These are phyloP conservation scores for Brachionus angularis DNA, from an alignment of 1,140 invertebrate species.

Conservation along the genomic window DNA sequence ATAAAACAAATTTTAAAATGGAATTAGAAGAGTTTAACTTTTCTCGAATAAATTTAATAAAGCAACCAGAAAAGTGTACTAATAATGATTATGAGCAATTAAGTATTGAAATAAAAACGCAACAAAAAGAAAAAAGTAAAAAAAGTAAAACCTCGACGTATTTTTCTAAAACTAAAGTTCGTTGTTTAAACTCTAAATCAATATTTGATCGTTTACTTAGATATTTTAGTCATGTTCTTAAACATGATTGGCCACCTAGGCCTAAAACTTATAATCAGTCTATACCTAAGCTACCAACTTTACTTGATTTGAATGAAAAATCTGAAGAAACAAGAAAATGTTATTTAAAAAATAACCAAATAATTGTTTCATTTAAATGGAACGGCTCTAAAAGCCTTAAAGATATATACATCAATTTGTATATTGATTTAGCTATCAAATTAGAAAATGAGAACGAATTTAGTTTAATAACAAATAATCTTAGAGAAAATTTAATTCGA, in stretches of 20 bases:
- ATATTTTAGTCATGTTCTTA: conserved; percentile 9
- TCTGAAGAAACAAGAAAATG: not conserved
- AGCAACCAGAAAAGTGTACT: not conserved
- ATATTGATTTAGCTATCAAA: conserved; percentile 19
- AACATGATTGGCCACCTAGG: not conserved
- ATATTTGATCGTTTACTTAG: not conserved
- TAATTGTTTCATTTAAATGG: not conserved
- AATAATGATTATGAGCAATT: conserved; percentile 1
- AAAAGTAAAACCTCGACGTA: not conserved
- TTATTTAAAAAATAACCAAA: conserved; percentile 26
- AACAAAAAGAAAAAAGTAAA: not conserved
- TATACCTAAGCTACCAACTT: not conserved
- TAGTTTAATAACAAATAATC: not conserved
- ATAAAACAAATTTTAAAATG: conserved; percentile 2
- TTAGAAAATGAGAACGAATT: not conserved
- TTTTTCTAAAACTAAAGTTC: not conserved
- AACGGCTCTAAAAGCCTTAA: conserved; percentile 5
- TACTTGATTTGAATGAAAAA: no score
- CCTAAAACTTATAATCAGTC: not conserved
- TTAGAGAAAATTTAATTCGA: not conserved
- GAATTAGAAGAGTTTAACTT: conserved; percentile 36
- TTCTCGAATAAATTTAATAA: not conserved
- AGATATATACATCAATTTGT: not conserved
- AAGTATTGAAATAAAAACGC: not conserved
- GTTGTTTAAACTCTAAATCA: not conserved